A percentile compares a stretch with the other conserved stretches of the same genome.
phyloP scores from a whole-genome alignment of 2,888 invertebrate species.

The Acheta domesticus region DNA sequence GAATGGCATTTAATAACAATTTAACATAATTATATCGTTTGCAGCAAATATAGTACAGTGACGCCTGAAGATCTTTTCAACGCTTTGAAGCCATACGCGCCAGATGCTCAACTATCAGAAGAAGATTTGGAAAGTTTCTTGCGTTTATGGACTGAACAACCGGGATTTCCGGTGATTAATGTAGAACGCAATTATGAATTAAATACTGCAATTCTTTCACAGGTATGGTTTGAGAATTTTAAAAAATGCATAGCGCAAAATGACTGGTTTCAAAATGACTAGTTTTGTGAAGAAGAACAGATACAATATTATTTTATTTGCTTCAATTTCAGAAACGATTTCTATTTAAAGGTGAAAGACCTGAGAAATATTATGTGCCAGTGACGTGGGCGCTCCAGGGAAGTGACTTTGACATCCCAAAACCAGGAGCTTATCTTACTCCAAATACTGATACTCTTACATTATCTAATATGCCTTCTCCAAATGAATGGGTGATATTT shows the following conservation, averaged over 20 bases:
- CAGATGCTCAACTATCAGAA: neutral
- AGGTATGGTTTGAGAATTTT: neutral
- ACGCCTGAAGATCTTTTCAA: conserved; percentile 24
- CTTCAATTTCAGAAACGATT: neutral
- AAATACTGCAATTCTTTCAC: neutral
- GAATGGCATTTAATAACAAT: neutral
- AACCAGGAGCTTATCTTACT: neutral
- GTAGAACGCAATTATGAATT: conserved; percentile 12
- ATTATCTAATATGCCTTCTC: neutral
- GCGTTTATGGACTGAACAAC: conserved; percentile 20
- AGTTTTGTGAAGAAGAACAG: too few species aligned
- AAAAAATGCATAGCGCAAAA: too few species aligned
- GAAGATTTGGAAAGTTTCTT: neutral
- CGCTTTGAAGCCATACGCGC: conserved; percentile 40
- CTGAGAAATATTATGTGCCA: neutral
- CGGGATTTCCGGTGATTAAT: conserved; percentile 26
- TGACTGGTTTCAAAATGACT: too few species aligned
- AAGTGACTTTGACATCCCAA: neutral
- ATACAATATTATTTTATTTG: neutral
- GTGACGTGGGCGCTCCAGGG: neutral
- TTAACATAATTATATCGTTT: neutral
- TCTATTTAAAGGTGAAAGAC: neutral
- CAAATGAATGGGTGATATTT: neutral
- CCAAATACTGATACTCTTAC: neutral
- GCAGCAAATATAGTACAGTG: conserved; percentile 28